Percentiles rank a stretch among this genome's conserved stretches.
phyloP scores from a whole-genome alignment of 2,797 vertebrate genomes.

The Balearica regulorum region DNA sequence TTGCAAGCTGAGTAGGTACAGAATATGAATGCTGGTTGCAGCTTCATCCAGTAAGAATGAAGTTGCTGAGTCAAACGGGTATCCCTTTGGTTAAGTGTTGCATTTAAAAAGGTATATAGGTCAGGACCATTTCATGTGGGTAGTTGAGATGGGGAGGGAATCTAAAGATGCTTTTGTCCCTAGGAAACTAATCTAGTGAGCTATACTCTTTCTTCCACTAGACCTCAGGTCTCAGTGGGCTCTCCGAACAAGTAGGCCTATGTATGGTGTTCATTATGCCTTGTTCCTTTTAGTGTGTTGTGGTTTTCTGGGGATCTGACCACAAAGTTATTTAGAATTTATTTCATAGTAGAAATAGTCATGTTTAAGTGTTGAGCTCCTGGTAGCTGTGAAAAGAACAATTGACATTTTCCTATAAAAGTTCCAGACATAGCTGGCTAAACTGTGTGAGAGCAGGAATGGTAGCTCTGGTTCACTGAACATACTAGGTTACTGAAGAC shows the following conservation, averaged over 20 bases:
- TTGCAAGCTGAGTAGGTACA: not conserved
- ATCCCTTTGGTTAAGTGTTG: not conserved
- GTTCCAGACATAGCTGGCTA: not conserved
- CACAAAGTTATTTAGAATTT: not conserved
- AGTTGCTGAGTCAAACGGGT: not conserved
- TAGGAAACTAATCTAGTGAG: not conserved
- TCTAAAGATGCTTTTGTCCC: not conserved
- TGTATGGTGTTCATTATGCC: not conserved
- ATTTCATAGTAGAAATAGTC: not conserved
- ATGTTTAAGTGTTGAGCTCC: not conserved
- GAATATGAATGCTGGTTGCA: not conserved
- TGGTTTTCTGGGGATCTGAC: not conserved
- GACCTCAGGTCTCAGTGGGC: not conserved
- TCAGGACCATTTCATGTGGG: not conserved
- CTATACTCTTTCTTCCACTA: not conserved
- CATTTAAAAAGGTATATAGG: not conserved
- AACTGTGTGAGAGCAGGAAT: not conserved
- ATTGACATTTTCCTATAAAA: not conserved
- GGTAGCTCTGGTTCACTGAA: not conserved
- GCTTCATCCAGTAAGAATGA: not conserved
- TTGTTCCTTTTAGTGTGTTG: not conserved
- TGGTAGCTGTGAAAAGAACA: conserved; percentile 1
- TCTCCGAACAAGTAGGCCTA: not conserved
- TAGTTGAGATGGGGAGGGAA: rapidly evolving
- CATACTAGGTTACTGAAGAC: not conserved